Evolutionary conservation across 92 coral and sea anemone species (phyloP).

Genomic region (Blastomussa wellsi): DNA sequence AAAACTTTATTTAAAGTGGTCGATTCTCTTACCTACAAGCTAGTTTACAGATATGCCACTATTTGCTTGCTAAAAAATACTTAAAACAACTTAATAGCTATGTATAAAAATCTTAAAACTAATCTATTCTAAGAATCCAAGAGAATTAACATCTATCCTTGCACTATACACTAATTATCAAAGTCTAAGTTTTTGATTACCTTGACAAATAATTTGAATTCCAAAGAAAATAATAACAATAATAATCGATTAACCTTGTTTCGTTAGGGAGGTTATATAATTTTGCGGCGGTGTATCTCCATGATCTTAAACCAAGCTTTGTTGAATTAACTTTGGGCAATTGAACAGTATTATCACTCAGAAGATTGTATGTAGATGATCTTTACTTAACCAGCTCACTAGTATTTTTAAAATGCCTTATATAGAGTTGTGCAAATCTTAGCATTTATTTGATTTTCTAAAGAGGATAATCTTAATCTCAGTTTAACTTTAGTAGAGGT

Average conservation of each 20-base stretch:
- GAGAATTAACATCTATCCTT: no score
- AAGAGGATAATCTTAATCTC: constrained; percentile 34
- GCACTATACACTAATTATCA: constrained; percentile 11
- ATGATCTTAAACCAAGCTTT: constrained; percentile 30
- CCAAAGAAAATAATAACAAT: no score
- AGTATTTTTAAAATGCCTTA: constrained; percentile 11
- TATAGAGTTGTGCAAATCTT: constrained; percentile 25
- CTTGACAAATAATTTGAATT: no score
- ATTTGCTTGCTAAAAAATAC: no score
- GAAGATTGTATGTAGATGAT: constrained; percentile 33
- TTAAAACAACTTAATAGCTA: no score
- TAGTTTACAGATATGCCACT: no score
- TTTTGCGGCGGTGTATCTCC: constrained; percentile 23
- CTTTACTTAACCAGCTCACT: constrained; percentile 40
- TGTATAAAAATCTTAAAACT: no score
- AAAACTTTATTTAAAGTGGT: no score
- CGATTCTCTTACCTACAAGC: no score
- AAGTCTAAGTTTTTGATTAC: background rate
- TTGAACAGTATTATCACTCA: constrained; percentile 3
- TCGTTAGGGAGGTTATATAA: constrained; percentile 5
- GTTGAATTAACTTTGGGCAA: constrained; percentile 35
- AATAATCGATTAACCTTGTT: constrained; percentile 18
- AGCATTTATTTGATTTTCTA: constrained; percentile 15
- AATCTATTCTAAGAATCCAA: no score
- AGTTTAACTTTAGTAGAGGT: no score